phyloP scores from a whole-genome alignment of 2,113 vertebrate species.

The Fregata magnificens region DNA sequence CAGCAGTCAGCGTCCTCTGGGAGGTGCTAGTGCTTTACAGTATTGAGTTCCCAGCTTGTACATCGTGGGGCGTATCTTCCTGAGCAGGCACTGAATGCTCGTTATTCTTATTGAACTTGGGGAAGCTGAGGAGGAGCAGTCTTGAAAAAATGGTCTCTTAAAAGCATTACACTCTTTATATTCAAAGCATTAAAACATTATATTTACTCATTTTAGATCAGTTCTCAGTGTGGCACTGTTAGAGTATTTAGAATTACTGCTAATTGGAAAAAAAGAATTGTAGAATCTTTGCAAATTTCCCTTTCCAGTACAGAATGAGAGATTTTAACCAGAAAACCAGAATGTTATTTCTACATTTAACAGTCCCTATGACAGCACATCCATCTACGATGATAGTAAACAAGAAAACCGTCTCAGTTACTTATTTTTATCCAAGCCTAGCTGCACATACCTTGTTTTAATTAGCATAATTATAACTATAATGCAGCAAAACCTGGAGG shows the following conservation, averaged over 20 bases:
- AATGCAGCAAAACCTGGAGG: neutral
- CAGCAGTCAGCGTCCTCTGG: neutral
- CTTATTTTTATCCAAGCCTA: neutral
- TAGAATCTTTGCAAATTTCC: neutral
- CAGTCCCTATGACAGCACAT: neutral
- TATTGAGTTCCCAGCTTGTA: neutral
- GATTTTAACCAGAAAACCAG: neutral
- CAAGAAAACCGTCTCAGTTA: neutral
- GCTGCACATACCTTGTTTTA: neutral
- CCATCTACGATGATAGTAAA: neutral
- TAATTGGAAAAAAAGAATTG: neutral
- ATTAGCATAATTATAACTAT: neutral
- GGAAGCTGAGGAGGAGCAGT: neutral
- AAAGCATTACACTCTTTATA: neutral
- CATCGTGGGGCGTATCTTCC: fast-evolving
- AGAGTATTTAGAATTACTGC: neutral
- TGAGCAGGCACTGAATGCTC: neutral
- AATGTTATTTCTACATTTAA: neutral
- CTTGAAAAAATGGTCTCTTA: neutral
- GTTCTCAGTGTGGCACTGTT: neutral
- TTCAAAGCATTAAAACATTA: neutral
- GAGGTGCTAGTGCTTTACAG: constrained; percentile 15
- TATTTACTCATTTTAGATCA: neutral
- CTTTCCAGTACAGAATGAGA: neutral
- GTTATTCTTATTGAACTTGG: neutral